Base-by-base conservation (phyloP, 2,113 vertebrate genomes). In the Channa maculata region DNA sequence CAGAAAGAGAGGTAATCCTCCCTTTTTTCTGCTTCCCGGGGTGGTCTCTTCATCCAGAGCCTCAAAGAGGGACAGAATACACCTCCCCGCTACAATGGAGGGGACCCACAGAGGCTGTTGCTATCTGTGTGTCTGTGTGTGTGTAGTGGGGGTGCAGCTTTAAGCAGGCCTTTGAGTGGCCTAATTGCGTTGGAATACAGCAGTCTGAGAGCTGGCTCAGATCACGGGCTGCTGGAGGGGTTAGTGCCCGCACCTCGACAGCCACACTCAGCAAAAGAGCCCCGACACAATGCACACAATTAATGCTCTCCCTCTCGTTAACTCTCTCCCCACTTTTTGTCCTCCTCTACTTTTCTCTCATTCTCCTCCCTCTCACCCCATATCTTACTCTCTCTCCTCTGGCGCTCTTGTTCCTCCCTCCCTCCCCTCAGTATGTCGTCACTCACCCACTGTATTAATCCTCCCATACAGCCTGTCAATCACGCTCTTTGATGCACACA, bases 101-200 rank as follows among this genome's bases (percentile, higher is more conserved):
- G 83, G 85, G 86, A 89, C 89, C 92, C 92, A 91, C 88, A 86
- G 82, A 84, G 85, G 88, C 86, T 88, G 88, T 82, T 86, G 85
- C 86, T 92, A 81, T 87, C 86, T 82, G 82, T 41, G 84, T 74
- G 82, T 84, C 82, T 61, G 75, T 58, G 57, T 79, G 78, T 82
- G 64, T 69, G 84, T 92, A 85, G 70, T 74, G 86, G 72, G 77
- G 89, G 91, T 94, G 91, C 93, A 96, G 96, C 95, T 95, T 96
- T 96, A 97, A 96, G 95, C 94, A 96, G 95, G 89, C 92, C 95
- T 97, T 96, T 96, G 92, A 96, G 92, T 94, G 91, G 95, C 92
- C 95, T 97, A 97, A 96, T 97, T 98, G 95, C 94, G 95, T 96
- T 96, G 95, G 95, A 96, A 96, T 96, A 95, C 94, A 93, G 95